Evolutionary conservation across 2,113 vertebrate genomes (phyloP), one percentile per base, ranked within the genome.

Genomic region (Bufo gargarizans): DNA sequence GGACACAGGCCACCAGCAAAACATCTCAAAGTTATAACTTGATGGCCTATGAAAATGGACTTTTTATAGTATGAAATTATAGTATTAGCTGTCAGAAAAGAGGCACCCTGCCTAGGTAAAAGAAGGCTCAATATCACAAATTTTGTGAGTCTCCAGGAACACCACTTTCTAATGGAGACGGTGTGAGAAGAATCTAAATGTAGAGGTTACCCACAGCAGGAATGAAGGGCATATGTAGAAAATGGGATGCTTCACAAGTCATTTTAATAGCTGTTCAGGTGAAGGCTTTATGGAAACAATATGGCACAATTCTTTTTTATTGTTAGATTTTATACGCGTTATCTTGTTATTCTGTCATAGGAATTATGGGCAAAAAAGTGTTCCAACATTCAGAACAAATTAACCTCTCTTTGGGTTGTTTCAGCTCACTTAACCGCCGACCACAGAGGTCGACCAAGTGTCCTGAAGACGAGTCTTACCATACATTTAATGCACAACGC

Each of bases 201-300:
- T 43, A 77, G 82, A 84, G 87, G 87, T 89, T 89, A 89, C 81
- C 87, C 79, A 84, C 87, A 84, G 87, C 87, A 45, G 53, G 74
- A 50, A 89, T 84, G 82, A 89, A 89, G 87, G 87, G 74, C 87
- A 77, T 56, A 69, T 89, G 87, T 84, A 69, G 82, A 63, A 56
- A 77, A 77, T 78, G 47, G 82, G 82, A 89, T 89, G 87, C 87
- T 69, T 78, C 87, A 89, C 87, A 84, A 89, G 87, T 89, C 87
- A 89, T 89, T 89, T 89, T 89, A 89, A 89, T 89, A 84, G 87
- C 87, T 47, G 77, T 78, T 84, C 87, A 89, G 87, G 87, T 89
- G 87, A 89, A 84, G 82, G 87, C 87, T 89, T 89, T 89, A 89
- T 89, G 87, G 87, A 89, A 89, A 89, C 87, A 89, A 89, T 89